These are phyloP conservation scores for Volucella bombylans DNA, from an alignment of 2,888 invertebrate species.

Conservation along the genomic window DNA sequence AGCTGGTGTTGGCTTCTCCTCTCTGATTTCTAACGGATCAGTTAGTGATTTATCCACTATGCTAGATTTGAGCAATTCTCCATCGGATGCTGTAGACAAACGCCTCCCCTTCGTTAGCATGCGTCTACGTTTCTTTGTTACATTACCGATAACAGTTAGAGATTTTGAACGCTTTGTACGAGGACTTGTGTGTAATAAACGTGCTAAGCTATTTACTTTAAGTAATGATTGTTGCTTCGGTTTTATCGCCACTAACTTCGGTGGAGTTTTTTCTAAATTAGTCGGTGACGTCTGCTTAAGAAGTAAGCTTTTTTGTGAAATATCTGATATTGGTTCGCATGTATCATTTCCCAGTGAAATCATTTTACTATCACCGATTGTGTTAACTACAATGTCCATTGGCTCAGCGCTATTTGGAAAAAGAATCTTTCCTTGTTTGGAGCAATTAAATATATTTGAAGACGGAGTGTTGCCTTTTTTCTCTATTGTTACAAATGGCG, in stretches of 20 bases:
- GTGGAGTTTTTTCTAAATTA: conserved; percentile 32
- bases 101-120: conserved; percentile 22
- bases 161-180: conserved; percentile 68
- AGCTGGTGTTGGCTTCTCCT: not conserved
- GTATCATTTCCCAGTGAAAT: conserved; percentile 43
- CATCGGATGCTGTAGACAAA: conserved; percentile 52
- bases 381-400: conserved; percentile 56
- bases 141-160: conserved; percentile 27
- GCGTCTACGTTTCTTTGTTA: conserved; percentile 32
- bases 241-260: not conserved
- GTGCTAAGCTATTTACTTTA: conserved; percentile 59
- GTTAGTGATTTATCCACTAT: not conserved
- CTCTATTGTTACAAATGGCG: conserved; percentile 62
- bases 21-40: not conserved
- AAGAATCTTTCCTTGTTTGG: conserved; percentile 44
- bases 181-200: conserved; percentile 60
- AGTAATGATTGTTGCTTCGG: conserved; percentile 57
- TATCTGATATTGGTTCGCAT: conserved; percentile 17
- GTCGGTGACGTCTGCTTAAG: conserved; percentile 42
- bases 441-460: conserved; percentile 26
- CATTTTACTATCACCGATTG: conserved; percentile 42
- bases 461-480: conserved; percentile 33
- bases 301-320: conserved; percentile 50
- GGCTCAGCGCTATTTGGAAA: conserved; percentile 33
- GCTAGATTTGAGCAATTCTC: conserved; percentile 33